Evolutionary conservation across 2,797 vertebrate species (phyloP).

Genomic region (Chaenodraco wilsoni): DNA sequence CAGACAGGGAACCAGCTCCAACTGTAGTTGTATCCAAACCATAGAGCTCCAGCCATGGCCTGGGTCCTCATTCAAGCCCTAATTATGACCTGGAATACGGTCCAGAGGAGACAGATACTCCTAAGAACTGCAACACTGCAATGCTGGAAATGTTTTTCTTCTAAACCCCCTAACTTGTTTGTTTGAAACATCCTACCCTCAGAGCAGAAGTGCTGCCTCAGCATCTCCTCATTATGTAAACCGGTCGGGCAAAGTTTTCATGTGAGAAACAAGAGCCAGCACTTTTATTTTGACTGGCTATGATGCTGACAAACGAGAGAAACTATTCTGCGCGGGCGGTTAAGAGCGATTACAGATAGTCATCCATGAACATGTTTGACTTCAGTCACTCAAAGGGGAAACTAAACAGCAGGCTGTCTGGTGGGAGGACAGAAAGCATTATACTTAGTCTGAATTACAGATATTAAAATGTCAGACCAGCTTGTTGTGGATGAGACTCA

Average conservation of each 20-base stretch:
- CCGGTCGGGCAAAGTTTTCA: conserved; percentile 47
- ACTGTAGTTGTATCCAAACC: conserved; percentile 54
- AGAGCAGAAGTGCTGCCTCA: conserved; percentile 27
- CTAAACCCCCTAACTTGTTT: conserved; percentile 37
- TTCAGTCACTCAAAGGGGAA: conserved; percentile 72
- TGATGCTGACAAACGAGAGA: conserved; percentile 45
- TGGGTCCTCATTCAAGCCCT: conserved; percentile 28
- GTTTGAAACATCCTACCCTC: conserved; percentile 38
- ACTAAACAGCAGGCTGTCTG: conserved; percentile 75
- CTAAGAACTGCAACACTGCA: conserved; percentile 25
- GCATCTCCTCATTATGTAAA: conserved; percentile 38
- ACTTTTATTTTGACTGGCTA: conserved; percentile 66
- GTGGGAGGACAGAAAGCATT: conserved; percentile 81
- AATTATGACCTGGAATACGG: conserved; percentile 46
- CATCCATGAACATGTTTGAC: conserved; percentile 68
- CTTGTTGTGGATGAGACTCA: conserved; percentile 78
- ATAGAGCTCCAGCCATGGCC: conserved; percentile 29
- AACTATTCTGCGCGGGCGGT: conserved; percentile 48
- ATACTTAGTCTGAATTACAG: conserved; percentile 86
- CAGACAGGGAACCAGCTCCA: conserved; percentile 53
- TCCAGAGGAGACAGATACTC: conserved; percentile 42
- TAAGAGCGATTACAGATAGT: conserved; percentile 72
- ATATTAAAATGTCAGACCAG: conserved; percentile 84
- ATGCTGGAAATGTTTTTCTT: conserved; percentile 34
- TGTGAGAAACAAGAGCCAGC: conserved; percentile 44